Conservation (phyloP, 2,113 vertebrate genomes). For the Phoenicopterus ruber region DNA sequence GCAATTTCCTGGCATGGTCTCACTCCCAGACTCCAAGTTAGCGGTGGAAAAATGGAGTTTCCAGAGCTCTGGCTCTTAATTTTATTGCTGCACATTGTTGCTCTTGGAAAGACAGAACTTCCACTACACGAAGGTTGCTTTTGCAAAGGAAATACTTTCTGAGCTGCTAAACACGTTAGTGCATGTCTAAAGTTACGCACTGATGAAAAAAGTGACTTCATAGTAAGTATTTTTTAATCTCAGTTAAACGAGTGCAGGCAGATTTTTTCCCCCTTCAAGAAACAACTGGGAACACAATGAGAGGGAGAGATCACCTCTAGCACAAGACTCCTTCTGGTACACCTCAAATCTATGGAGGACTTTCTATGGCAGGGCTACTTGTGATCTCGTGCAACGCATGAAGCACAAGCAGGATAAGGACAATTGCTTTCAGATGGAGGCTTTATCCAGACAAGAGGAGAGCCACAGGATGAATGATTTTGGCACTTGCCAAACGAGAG, state of each 20-base stretch:
- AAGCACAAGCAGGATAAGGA: not conserved
- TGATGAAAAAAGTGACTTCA: conserved; percentile 52
- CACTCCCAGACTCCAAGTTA: not conserved
- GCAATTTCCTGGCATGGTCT: conserved; percentile 31
- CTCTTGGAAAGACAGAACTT: conserved; percentile 54
- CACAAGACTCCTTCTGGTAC: not conserved
- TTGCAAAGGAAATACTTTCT: conserved; percentile 42
- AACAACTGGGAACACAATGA: not conserved
- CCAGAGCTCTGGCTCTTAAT: conserved; percentile 29
- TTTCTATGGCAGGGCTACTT: not conserved
- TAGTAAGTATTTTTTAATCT: conserved; percentile 35
- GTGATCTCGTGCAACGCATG: accelerated
- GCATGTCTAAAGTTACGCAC: conserved; percentile 4
- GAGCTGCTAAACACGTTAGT: conserved; percentile 10
- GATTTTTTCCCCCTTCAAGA: conserved; percentile 26
- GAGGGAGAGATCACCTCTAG: not conserved
- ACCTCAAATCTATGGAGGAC: not conserved
- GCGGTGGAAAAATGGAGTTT: not conserved
- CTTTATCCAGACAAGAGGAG: not conserved
- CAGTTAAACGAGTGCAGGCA: conserved; percentile 29
- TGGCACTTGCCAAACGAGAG: not conserved
- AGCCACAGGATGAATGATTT: not conserved
- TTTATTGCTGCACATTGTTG: conserved; percentile 39
- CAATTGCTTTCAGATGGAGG: not conserved
- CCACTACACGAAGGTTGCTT: not conserved